These are phyloP conservation scores for Dendropsophus ebraccatus DNA, from an alignment of 2,113 vertebrate genomes.

Conservation along the genomic window DNA sequence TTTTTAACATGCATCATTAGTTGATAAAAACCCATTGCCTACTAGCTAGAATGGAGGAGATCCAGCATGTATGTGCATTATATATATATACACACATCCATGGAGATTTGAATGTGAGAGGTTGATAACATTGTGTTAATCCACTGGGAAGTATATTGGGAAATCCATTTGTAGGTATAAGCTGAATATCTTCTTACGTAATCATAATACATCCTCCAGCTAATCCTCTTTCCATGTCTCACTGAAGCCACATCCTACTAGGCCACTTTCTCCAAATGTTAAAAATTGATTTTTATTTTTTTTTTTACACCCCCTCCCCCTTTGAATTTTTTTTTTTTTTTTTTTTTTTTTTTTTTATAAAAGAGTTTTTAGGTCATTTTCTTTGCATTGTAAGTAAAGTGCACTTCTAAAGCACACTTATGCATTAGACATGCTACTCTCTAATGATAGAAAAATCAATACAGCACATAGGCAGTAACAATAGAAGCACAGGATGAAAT, in stretches of 20 bases:
- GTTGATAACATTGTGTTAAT: constrained; percentile 26
- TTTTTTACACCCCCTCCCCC: too few species aligned
- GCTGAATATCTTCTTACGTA: constrained; percentile 3
- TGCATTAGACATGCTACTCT: background rate
- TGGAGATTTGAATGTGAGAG: background rate
- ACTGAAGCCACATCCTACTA: constrained; percentile 46
- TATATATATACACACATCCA: background rate
- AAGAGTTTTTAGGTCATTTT: constrained; percentile 16
- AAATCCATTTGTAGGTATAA: constrained; percentile 47
- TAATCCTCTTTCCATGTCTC: background rate
- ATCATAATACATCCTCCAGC: constrained; percentile 39
- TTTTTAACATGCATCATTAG: too few species aligned
- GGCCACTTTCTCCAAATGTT: constrained; percentile 57
- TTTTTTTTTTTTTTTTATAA: too few species aligned
- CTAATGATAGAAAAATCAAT: constrained; percentile 2
- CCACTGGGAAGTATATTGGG: constrained; percentile 30
- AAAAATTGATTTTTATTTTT: constrained; percentile 31
- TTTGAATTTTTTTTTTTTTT: too few species aligned
- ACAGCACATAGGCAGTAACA: background rate
- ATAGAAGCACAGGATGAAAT: background rate
- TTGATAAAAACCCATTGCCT: too few species aligned
- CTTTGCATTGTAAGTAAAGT: background rate
- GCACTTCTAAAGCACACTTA: background rate
- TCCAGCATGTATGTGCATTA: too few species aligned
- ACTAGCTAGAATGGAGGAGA: too few species aligned